Evolutionary conservation across 2,888 invertebrate species (phyloP), one percentile per base, ranked within the genome.

Genomic region (Hypomecis punctinalis): DNA sequence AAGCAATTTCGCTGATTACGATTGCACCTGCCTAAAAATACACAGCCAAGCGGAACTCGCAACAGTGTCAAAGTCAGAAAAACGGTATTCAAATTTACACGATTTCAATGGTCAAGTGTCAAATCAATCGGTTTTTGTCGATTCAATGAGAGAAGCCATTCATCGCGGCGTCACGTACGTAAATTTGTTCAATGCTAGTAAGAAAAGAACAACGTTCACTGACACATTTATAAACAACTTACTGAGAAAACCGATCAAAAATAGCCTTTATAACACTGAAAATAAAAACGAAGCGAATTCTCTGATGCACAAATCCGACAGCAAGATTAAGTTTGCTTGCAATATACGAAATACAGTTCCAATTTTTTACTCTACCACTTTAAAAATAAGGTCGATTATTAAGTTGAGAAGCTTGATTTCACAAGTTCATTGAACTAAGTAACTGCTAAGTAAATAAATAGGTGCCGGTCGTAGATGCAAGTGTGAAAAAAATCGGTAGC

Each of bases 361-460:
- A 13, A 61, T 37, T 66, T 61, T 53, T 53, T 49, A 43, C 57
- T 57, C 43, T 66, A 52, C 10, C 37, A n/a, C 39, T 45, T 46
- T 40, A 46, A 55, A 61, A 61, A 66, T 61, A 66, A 61, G 61
- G 65, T 66, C 9, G 11, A 47, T 57, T 66, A 56, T 54, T 35
- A 13, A 35, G 9, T 49, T 53, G 42, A 3, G 33, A 36, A 45
- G 58, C 51, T 43, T 51, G 63, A 60, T 64, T 63, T 73, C 61
- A 72, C 49, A 73, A 78, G 90, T 87, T 90, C 90, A 83, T 75
- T 82, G 89, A 88, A 86, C 90, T 81, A 72, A 76, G 77, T 76
- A 76, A 65, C 76, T 79, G 82, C 79, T 85, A 80, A 83, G 84
- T 83, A 88, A 90, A 89, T 87, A 89, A 85, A 87, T 87, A 86